phyloP scores from a whole-genome alignment of 1,140 invertebrate species.

The Sycophila sp. region DNA sequence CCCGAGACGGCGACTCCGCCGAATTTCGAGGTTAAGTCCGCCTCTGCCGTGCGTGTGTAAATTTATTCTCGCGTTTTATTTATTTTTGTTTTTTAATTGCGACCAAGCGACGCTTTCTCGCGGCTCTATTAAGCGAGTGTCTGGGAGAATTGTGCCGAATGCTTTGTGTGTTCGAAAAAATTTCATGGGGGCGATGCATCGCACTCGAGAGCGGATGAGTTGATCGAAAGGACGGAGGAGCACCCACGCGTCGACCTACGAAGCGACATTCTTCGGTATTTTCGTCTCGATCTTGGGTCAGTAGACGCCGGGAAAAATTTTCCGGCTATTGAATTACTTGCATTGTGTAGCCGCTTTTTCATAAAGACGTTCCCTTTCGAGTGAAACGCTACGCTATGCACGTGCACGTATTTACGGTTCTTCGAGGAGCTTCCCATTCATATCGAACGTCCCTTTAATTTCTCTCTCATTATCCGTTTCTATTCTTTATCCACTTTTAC shows the following conservation, averaged over 20 bases:
- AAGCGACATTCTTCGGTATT: slow-evolving; percentile 14
- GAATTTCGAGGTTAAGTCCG: no score
- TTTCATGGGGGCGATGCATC: background rate
- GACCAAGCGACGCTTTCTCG: no score
- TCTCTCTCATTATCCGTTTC: background rate
- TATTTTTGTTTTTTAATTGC: no score
- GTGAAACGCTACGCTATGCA: background rate
- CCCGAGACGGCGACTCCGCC: no score
- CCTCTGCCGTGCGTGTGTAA: background rate
- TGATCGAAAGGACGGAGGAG: background rate
- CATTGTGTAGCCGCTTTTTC: background rate
- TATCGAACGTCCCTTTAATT: background rate
- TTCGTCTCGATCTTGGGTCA: slow-evolving; percentile 6
- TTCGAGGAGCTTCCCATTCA: no score
- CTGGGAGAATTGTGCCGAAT: no score
- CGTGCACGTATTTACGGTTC: background rate
- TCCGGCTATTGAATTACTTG: slow-evolving; percentile 10
- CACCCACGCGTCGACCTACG: no score
- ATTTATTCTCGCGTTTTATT: no score
- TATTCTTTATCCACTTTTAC: no score
- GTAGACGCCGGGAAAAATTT: slow-evolving; percentile 5
- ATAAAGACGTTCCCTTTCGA: no score
- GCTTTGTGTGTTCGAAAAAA: background rate
- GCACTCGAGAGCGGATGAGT: background rate
- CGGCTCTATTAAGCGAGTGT: no score